Evolutionary conservation across 2,888 invertebrate species (phyloP).

Genomic region (Parasteatoda lunata): DNA sequence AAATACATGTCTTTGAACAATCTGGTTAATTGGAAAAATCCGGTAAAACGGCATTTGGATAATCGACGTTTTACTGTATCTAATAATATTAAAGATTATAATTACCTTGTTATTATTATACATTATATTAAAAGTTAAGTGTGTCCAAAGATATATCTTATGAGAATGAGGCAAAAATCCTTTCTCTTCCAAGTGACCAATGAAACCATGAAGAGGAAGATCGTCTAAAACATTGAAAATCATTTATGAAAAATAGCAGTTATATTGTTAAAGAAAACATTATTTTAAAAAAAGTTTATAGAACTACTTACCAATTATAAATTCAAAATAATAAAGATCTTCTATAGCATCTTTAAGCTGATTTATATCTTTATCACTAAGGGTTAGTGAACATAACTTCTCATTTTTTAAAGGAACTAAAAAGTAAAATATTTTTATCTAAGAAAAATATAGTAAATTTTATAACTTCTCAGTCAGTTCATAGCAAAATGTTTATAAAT

Average conservation of each 20-base stretch:
- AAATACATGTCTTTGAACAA: too few species aligned
- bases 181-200: conserved; percentile 76
- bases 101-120: conserved; percentile 75
- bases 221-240: conserved; percentile 74
- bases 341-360: conserved; percentile 76
- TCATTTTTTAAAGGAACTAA: conserved; percentile 74
- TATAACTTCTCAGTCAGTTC: too few species aligned
- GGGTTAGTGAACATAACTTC: conserved; percentile 74
- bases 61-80: too few species aligned
- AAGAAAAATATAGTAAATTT: too few species aligned
- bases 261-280: neutral
- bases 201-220: conserved; percentile 76
- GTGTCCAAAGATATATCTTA: conserved; percentile 76
- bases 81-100: conserved; percentile 7
- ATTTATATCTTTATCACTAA: conserved; percentile 74
- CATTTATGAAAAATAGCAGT: conserved; percentile 14
- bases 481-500: too few species aligned
- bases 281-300: neutral
- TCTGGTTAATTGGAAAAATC: too few species aligned
- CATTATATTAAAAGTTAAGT: conserved; percentile 76
- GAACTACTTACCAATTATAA: conserved; percentile 75
- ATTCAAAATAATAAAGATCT: conserved; percentile 77
- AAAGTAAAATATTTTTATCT: conserved; percentile 33
- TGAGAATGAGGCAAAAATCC: conserved; percentile 77
- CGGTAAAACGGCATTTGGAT: too few species aligned